Evolutionary conservation across 2,888 invertebrate species (phyloP).

Genomic region (Lasius platythorax): DNA sequence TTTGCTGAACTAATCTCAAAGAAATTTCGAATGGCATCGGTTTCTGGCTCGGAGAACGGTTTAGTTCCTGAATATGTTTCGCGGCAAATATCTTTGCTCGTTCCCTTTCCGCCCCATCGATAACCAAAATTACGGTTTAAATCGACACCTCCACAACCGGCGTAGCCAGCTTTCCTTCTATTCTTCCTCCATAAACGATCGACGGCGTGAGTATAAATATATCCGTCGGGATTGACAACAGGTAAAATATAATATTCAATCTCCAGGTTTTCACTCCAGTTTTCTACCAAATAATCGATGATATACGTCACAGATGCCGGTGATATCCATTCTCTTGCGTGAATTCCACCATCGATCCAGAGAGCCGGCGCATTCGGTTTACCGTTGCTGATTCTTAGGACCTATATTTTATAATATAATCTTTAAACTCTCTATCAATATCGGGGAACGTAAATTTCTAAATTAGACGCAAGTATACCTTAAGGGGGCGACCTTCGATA

Average conservation of each 20-base stretch:
- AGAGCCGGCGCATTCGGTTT: constrained; percentile 88
- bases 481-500: constrained; percentile 91
- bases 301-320: constrained; percentile 93
- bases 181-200: constrained; percentile 96
- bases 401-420: constrained; percentile 54
- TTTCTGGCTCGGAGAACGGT: constrained; percentile 96
- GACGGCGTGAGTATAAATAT: constrained; percentile 92
- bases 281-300: constrained; percentile 90
- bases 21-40: constrained; percentile 89
- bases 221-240: constrained; percentile 92
- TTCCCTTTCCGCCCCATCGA: constrained; percentile 95
- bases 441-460: background rate
- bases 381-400: constrained; percentile 90
- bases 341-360: constrained; percentile 93
- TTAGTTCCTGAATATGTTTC: constrained; percentile 93
- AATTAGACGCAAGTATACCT: constrained; percentile 83
- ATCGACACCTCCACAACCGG: constrained; percentile 92
- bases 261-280: constrained; percentile 88
- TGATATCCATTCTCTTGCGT: constrained; percentile 96
- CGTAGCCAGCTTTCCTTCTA: constrained; percentile 87
- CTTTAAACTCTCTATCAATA: background rate
- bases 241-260: constrained; percentile 91
- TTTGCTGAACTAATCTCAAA: constrained; percentile 85
- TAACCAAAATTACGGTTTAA: constrained; percentile 96
- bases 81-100: constrained; percentile 93